These are phyloP conservation scores for Drosophila littoralis DNA, from an alignment of 1,140 invertebrate species.

Conservation along the genomic window DNA sequence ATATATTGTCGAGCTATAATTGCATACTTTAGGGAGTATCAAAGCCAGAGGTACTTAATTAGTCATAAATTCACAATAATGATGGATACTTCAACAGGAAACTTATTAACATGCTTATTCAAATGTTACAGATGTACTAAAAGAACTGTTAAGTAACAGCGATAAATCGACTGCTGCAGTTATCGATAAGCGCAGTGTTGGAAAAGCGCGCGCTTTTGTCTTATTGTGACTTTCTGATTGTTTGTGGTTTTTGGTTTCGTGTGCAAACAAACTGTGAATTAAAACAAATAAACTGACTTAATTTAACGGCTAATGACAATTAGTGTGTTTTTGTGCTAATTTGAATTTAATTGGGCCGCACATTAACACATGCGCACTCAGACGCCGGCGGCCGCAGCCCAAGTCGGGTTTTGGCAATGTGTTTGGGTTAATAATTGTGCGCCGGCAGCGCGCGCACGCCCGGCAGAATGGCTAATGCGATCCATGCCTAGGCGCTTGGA, in stretches of 20 bases:
- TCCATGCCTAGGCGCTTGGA: slow-evolving; percentile 9
- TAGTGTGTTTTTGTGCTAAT: slow-evolving; percentile 60
- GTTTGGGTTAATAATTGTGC: slow-evolving; percentile 72
- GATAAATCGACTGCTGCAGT: too few species aligned
- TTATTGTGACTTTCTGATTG: slow-evolving; percentile 1
- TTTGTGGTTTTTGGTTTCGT: slow-evolving; percentile 1
- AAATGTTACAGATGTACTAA: too few species aligned
- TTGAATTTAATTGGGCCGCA: slow-evolving; percentile 69
- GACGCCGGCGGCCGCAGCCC: slow-evolving; percentile 6
- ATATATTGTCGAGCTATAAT: too few species aligned
- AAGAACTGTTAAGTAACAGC: too few species aligned
- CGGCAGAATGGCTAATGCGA: slow-evolving; percentile 16
- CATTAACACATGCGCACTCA: slow-evolving; percentile 66
- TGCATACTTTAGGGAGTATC: too few species aligned
- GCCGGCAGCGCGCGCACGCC: slow-evolving; percentile 52
- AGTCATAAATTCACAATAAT: too few species aligned
- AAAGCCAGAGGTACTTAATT: too few species aligned
- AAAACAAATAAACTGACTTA: slow-evolving; percentile 44
- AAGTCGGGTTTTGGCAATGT: slow-evolving; percentile 53
- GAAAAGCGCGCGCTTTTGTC: too few species aligned
- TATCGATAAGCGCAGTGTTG: too few species aligned
- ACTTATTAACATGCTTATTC: too few species aligned
- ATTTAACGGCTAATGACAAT: slow-evolving; percentile 20
- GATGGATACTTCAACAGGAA: too few species aligned
- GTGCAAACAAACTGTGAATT: slow-evolving; percentile 6